Evolutionary conservation across 2,888 invertebrate genomes (phyloP).

Genomic region (Acanthopleura granulata): DNA sequence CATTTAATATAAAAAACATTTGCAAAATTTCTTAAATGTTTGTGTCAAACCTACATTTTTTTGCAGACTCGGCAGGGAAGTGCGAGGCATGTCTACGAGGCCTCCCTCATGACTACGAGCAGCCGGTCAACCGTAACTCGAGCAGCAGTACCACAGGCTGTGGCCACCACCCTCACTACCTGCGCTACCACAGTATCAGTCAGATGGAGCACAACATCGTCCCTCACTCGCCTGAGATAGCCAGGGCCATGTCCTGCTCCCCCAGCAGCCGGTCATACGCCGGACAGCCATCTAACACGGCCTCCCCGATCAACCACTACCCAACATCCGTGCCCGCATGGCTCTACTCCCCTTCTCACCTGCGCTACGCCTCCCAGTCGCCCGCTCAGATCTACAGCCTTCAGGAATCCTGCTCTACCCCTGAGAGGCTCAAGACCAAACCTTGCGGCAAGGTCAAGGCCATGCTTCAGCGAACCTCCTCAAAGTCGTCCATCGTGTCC

Average conservation of each 20-base stretch:
- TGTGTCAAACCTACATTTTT: conserved; percentile 4
- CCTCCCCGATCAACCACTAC: conserved; percentile 9
- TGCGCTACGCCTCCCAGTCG: not conserved
- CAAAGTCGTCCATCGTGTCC: conserved; percentile 55
- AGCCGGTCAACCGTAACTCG: conserved; percentile 18
- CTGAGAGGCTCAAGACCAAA: conserved; percentile 30
- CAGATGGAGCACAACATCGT: conserved; percentile 48
- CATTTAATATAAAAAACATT: too few relatives aligned
- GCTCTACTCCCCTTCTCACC: conserved; percentile 10
- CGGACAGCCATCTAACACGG: not conserved
- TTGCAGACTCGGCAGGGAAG: conserved; percentile 5
- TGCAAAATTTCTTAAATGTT: not conserved
- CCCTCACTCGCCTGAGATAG: conserved; percentile 43
- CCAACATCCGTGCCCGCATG: conserved; percentile 1
- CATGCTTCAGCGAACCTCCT: conserved; percentile 48
- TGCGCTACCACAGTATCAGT: conserved; percentile 60
- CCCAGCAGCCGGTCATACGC: conserved; percentile 31
- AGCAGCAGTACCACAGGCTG: not conserved
- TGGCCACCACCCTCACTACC: conserved; percentile 30
- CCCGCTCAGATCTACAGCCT: not conserved
- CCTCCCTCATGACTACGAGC: conserved; percentile 25
- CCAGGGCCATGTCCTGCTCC: conserved; percentile 46
- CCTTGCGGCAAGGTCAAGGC: conserved; percentile 25
- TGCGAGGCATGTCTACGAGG: conserved; percentile 19
- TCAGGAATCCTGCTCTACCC: not conserved